phyloP scores from a whole-genome alignment of 2,113 vertebrate species.

The Poeciliopsis retropinna region DNA sequence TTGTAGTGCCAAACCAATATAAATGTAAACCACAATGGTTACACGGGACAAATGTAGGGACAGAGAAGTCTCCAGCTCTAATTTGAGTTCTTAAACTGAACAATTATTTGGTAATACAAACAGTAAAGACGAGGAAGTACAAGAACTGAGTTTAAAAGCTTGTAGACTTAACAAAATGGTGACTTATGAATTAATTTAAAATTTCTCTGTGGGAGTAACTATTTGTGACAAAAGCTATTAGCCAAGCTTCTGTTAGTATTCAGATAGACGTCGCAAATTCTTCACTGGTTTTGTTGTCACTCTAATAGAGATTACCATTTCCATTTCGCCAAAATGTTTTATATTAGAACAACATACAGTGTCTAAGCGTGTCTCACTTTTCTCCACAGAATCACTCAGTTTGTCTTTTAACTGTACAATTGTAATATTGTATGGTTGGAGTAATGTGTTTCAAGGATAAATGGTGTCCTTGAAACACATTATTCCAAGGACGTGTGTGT shows the following conservation, averaged over 20 bases:
- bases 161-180: neutral
- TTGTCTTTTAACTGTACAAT: neutral
- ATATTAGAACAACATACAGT: neutral
- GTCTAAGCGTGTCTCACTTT: neutral
- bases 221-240: neutral
- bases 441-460: too few species aligned
- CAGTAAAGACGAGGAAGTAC: too few species aligned
- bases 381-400: neutral
- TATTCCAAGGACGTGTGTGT: neutral
- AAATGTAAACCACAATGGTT: neutral
- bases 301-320: neutral
- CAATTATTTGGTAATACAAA: neutral
- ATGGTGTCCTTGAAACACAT: too few species aligned
- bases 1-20: neutral
- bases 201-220: neutral
- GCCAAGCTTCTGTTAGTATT: neutral
- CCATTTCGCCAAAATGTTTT: neutral
- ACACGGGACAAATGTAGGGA: too few species aligned
- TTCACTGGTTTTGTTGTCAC: neutral
- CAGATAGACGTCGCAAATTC: neutral
- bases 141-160: neutral
- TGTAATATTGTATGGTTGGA: neutral
- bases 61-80: neutral
- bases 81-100: neutral
- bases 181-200: neutral